A percentile compares a stretch with the other conserved stretches of the same genome.
Conservation (phyloP, 2,797 vertebrate species). For the Agapornis canus region DNA sequence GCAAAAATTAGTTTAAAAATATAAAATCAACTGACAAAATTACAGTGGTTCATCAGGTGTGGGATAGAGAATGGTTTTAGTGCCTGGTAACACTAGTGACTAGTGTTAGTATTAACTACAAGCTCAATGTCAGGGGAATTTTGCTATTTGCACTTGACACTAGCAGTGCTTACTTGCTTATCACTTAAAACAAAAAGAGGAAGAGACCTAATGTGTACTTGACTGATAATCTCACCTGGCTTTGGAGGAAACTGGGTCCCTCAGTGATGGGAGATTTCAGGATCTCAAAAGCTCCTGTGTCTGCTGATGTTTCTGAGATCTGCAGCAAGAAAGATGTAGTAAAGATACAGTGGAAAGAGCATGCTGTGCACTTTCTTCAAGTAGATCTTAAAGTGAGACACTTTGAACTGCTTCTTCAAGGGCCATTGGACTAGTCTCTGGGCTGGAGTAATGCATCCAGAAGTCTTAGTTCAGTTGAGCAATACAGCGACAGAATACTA, state of each 20-base stretch:
- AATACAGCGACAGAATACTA: conserved; percentile 47
- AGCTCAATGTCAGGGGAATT: not conserved
- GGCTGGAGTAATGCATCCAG: conserved; percentile 34
- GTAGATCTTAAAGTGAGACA: not conserved
- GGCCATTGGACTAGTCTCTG: not conserved
- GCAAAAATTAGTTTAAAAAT: not conserved
- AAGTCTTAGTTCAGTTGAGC: conserved; percentile 35
- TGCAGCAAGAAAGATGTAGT: not conserved
- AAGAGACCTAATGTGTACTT: not conserved
- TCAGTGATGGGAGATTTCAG: not conserved
- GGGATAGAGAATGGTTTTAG: not conserved
- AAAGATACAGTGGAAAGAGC: not conserved
- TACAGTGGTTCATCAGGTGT: not conserved
- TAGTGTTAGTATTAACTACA: not conserved
- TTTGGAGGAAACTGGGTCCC: not conserved
- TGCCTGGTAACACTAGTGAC: not conserved
- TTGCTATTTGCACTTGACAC: not conserved
- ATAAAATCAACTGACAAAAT: not conserved
- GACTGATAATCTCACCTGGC: not conserved
- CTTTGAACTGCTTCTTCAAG: not conserved
- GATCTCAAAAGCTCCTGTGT: not conserved
- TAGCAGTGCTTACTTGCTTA: not conserved
- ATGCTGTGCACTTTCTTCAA: not conserved
- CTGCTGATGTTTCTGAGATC: not conserved
- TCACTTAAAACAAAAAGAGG: not conserved